Base-by-base conservation (phyloP, 2,113 vertebrate genomes). In the Anser brachyrhynchus region DNA sequence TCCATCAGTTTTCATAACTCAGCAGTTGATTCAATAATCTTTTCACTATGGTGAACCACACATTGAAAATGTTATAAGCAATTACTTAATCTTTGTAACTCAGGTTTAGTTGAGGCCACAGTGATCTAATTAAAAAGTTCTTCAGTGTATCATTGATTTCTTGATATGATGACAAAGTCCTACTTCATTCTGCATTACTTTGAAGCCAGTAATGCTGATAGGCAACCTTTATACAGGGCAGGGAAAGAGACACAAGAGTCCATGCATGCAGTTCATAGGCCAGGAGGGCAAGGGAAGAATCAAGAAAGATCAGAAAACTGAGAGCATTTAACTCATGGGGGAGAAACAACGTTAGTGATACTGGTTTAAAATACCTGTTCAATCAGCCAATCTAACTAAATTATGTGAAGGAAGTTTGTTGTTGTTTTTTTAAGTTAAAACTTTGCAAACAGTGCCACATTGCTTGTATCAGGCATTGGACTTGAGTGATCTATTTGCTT, bases 61-160 rank as follows among this genome's bases (percentile, higher is more conserved):
- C 78, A 79, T 74, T 26, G 26, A 75, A 84, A 66, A 67, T 65
- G 81, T 95, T 92, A 78, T 16, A 13, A 96, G 89, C 92, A 91
- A 69, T 95, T 90, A 95, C 94, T 98, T 97, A 91, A 96, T 97
- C 96, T 96, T 75, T 62, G 65, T 69, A 79, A 89, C 87, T 83
- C 28, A 3, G 82, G 88, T 75, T 84, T 92, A 23, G 17, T 80
- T 94, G 87, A 95, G 82, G 92, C 81, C 10, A 26, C 83, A 82
- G 92, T 11, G 44, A 77, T 90, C 89, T 91, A 89, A 85, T 96
- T 97, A 96, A 92, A 90, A 95, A 92, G 73, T 49, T 62, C 77
- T 97, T 95, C 94, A 89, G 31, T 76, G 65, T 94, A 26, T 86
- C 95, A 95, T 92, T 95, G 96, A 97, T 97, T 96, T 97, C 78